Evolutionary conservation across 53 echinoderm and acorn worm species (phyloP), one percentile per base, ranked within the genome.

Genomic region (Mesocentrotus franciscanus): DNA sequence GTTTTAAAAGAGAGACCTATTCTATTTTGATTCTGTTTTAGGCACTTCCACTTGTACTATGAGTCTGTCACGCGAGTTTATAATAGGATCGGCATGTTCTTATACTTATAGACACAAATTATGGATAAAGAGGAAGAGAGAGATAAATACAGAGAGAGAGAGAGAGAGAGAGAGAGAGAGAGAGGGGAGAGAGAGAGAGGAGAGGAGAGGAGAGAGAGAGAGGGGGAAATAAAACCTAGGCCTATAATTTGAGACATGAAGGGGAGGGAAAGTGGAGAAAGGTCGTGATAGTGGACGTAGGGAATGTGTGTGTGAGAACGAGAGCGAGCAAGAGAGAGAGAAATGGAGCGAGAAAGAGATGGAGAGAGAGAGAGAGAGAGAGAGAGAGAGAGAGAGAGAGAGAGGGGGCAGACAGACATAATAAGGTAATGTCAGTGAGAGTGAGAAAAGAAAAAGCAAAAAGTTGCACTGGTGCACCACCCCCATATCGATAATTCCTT

Each of bases 21-120:
- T 79, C 79, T 36, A 79, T 79, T 79, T 79, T 79, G 36, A 79
- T 79, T 79, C 39, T 39, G 79, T 79, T 79, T 79, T 0, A 8
- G 79, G 79, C 79, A 79, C 17, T 79, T 79, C 79, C 79, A 79
- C 42, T 79, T 36, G 18, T 18, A 79, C 79, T 79, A 39, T 30
- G 79, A 16, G 36, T 5, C 10, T 79, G 79, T 79, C 79, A 79
- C 79, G 79, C 79, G 35, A 90, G 85, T 56, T 24, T 13, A 90
- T 60, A 60, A 90, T 60, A 55, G 13, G 60, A 90, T 29, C 90
- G 5, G 90, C 12, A 90, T 90, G 90, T 60, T 59, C 89, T 57
- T 10, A 17, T 3, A 35, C 89, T 57, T 10, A 17, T 3, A 35
- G 32, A 34, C 13, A 26, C 5, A 34, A 18, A 81, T 35, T 79